Conservation (phyloP, 2,113 vertebrate genomes). For the Semicossyphus pulcher region DNA sequence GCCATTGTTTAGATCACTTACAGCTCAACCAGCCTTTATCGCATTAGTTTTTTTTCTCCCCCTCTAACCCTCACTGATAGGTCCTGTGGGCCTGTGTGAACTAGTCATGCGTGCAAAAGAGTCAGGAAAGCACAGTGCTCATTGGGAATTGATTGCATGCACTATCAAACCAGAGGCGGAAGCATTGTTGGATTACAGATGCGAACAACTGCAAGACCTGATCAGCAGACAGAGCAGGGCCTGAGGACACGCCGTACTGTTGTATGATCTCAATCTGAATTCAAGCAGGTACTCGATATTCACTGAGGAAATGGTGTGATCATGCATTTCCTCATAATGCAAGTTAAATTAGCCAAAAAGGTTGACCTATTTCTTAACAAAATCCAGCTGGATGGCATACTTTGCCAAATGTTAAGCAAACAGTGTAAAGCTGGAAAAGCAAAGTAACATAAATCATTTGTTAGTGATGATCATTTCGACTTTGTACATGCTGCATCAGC, state of each 20-base stretch:
- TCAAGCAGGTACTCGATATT: neutral
- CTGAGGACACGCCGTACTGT: neutral
- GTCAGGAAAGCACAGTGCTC: slow-evolving; percentile 24
- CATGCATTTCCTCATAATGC: neutral
- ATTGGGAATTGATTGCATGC: slow-evolving; percentile 53
- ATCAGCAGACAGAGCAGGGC: neutral
- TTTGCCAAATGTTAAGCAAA: neutral
- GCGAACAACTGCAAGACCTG: slow-evolving; percentile 2
- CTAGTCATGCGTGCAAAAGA: slow-evolving; percentile 32
- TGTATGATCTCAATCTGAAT: neutral
- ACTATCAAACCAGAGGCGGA: slow-evolving; percentile 14
- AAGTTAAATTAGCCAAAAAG: slow-evolving; percentile 11
- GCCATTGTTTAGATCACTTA: slow-evolving; percentile 46
- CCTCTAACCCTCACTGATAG: slow-evolving; percentile 15
- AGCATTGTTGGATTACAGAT: slow-evolving; percentile 18
- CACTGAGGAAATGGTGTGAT: neutral
- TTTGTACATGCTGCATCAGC: neutral
- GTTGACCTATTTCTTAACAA: neutral
- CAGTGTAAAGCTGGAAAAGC: neutral
- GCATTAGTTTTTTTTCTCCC: slow-evolving; percentile 12
- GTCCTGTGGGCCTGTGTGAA: slow-evolving; percentile 13
- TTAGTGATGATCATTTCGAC: neutral
- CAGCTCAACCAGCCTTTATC: slow-evolving; percentile 48
- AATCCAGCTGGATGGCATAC: slow-evolving; percentile 3
- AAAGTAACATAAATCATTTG: neutral